phyloP scores from a whole-genome alignment of 1,140 invertebrate species.

The Drosophila fuyamai region DNA sequence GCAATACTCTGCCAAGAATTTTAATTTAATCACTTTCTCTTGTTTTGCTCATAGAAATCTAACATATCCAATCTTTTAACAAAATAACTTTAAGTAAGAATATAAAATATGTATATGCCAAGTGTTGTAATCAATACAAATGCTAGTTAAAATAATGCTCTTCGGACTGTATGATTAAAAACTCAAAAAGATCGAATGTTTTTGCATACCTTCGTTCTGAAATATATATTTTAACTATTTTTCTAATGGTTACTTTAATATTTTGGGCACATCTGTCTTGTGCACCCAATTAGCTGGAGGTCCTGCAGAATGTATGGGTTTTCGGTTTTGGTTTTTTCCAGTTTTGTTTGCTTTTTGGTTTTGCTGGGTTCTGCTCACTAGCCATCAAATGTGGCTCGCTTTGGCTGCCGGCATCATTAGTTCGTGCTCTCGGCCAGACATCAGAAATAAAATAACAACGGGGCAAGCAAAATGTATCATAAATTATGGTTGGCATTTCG shows the following conservation, averaged over 20 bases:
- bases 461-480: conserved; percentile 29
- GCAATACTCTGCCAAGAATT: too few relatives aligned
- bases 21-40: too few relatives aligned
- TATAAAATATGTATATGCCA: too few relatives aligned
- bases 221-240: too few relatives aligned
- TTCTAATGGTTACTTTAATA: neutral
- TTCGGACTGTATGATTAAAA: too few relatives aligned
- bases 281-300: conserved; percentile 36
- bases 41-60: too few relatives aligned
- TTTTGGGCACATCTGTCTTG: neutral
- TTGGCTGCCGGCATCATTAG: conserved; percentile 46
- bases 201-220: too few relatives aligned
- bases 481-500: conserved; percentile 47
- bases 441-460: conserved; percentile 28
- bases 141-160: too few relatives aligned
- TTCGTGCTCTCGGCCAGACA: conserved; percentile 25
- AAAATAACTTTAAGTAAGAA: too few relatives aligned
- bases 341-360: conserved; percentile 17
- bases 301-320: conserved; percentile 19
- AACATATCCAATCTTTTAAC: too few relatives aligned
- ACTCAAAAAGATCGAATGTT: too few relatives aligned
- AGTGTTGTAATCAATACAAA: too few relatives aligned
- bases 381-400: conserved; percentile 36
- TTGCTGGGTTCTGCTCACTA: conserved; percentile 12
- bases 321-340: conserved; percentile 16